phyloP scores from a whole-genome alignment of 92 coral and sea anemone species.

The Zoanthus sociatus region DNA sequence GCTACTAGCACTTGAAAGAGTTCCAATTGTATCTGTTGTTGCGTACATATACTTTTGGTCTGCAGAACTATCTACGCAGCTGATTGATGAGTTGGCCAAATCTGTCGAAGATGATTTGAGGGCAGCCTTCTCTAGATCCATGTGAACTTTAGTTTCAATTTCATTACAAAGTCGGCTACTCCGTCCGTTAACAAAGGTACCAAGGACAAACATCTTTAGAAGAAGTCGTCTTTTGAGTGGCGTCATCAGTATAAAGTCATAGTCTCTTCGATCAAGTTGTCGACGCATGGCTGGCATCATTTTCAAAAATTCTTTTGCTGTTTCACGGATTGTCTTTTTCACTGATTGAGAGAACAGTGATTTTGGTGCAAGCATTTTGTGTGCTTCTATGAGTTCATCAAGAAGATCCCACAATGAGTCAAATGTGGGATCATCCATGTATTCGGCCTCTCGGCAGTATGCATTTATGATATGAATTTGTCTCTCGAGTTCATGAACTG shows the following conservation, averaged over 20 bases:
- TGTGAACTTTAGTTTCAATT: conserved; percentile 88
- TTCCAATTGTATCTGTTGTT: conserved; percentile 75
- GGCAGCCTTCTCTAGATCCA: conserved; percentile 78
- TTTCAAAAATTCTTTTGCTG: conserved; percentile 95
- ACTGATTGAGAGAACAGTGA: conserved; percentile 90
- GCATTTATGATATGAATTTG: conserved; percentile 99
- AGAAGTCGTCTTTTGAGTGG: conserved; percentile 97
- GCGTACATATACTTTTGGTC: conserved; percentile 72
- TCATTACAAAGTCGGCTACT: conserved; percentile 87
- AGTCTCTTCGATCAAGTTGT: conserved; percentile 94
- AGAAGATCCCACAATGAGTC: conserved; percentile 98
- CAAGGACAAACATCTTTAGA: conserved; percentile 94
- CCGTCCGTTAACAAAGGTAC: conserved; percentile 95
- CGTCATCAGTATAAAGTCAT: conserved; percentile 93
- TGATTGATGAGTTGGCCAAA: conserved; percentile 57
- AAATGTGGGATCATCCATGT: conserved; percentile 91
- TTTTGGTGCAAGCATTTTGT: conserved; percentile 79
- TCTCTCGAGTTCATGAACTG: conserved; percentile 95
- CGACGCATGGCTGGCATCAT: conserved; percentile 98
- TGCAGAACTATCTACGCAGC: conserved; percentile 75
- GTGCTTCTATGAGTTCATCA: conserved; percentile 99
- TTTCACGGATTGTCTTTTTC: conserved; percentile 91
- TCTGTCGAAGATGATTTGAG: conserved; percentile 58
- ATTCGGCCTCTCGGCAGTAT: conserved; percentile 98
- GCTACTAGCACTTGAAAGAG: conserved; percentile 80